Evolutionary conservation across 2,797 vertebrate genomes (phyloP), one percentile per base, ranked within the genome.

Genomic region (Scyliorhinus canicula): DNA sequence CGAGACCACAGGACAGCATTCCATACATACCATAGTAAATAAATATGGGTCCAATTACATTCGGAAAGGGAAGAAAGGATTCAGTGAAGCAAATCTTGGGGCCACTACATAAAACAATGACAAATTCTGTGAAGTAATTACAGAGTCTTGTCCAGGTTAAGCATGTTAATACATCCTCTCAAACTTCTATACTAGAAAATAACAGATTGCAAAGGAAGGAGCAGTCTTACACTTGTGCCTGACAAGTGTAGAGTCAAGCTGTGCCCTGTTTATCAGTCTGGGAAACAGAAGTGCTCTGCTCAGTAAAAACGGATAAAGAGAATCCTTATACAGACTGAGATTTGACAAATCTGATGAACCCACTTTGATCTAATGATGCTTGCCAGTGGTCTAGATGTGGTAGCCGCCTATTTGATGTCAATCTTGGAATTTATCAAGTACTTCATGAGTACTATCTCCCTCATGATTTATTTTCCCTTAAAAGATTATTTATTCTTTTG

Each of bases 131-230:
- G 24, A 91, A 91, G 57, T 91, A 91, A 91, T 91, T 91, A 44
- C n/a, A 40, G 60, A 57, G 88, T 19, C 60, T 63, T 65, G 60
- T 65, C 88, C 88, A 91, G 57, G 60, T 91, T 91, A 63, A 63
- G 35, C 88, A 26, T 91, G 57, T 65, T 40, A 91, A 91, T 91
- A 91, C 88, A 91, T 91, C 88, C 88, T 91, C 60, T 40, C 60
- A 91, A 91, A 19, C n/a, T 63, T 91, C 88, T 65, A 91, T 63
- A 26, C 57, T 91, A 65, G 88, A 44, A 63, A 91, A 91, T n/a
- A 91, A 91, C 88, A 91, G 88, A 91, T 91, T 91, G 88, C 88
- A 91, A 63, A 91, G 88, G 88, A 91, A 91, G 88, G 88, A 91
- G 88, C 88, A 91, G 88, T 91, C 63, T 91, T 91, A 91, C 88